Evolutionary conservation across 2,888 invertebrate species (phyloP), one percentile per base, ranked within the genome.

Genomic region (Sceliomorpha sp.): DNA sequence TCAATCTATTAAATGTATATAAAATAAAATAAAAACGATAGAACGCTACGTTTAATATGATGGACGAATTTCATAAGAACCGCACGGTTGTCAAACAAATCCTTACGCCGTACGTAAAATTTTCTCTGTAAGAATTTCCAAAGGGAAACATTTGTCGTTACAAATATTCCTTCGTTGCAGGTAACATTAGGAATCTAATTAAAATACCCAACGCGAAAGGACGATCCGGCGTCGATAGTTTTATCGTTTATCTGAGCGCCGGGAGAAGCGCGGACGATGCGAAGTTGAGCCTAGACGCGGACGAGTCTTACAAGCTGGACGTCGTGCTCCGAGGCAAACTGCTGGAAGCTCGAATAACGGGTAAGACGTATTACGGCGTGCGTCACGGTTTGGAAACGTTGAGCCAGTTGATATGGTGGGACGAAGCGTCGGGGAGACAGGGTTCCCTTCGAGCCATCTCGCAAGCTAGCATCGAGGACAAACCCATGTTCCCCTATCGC

Each of bases 341-440:
- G 0, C 84, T 94, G n/a, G 88, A 90, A 1, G 93, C 91, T 0
- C 91, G 91, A 66, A 92, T 95, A 31, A 88, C 88, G 0, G 94
- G 93, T 0, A 91, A 91, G 34, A 93, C 93, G 0, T 95, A 92
- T 85, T 94, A 94, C 80, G 95, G 95, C 0, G 94, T 94, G 0
- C 91, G 95, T 0, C 94, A 95, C 79, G 95, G 91, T 0, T 89
- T 95, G 32, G 94, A 95, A 81, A 95, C 95, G 0, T 87, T 96
- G 5, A 92, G 93, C n/a, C 95, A 95, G 80, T 89, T 95, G 72
- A 92, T 94, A 40, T 95, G 95, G 95, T 91, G 92, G 87, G 95
- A 95, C 71, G 94, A 94, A 13, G 90, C 90, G 48, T 89, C 90
- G 0, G 91, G 91, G 2, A 81, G 77, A 45, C 90, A 90, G 12